Conservation (phyloP, 2,888 invertebrate genomes). For the Auanema sp. region DNA sequence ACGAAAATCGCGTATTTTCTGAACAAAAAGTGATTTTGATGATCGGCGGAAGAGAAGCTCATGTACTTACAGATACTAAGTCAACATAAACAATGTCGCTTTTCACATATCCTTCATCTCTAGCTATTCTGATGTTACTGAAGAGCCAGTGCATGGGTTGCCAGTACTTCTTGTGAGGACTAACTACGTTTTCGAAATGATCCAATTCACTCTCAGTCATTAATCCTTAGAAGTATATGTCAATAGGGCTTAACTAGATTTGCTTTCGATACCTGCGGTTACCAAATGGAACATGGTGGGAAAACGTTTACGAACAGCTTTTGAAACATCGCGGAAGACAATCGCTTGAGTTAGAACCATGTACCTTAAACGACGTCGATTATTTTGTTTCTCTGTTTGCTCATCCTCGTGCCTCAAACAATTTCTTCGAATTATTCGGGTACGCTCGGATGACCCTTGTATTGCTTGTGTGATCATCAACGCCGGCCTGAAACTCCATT, state of each 20-base stretch:
- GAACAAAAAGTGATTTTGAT: constrained; percentile 5
- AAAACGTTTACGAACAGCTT: constrained; percentile 57
- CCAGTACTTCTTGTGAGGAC: constrained; percentile 59
- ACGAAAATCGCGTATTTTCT: constrained; percentile 55
- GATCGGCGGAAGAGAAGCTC: constrained; percentile 19
- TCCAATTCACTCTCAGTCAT: constrained; percentile 57
- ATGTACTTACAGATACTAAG: constrained; percentile 41
- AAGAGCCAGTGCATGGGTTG: constrained; percentile 59
- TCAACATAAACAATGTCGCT: constrained; percentile 57
- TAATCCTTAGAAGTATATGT: constrained; percentile 29
- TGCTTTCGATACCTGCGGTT: constrained; percentile 38
- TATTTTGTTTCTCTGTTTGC: not conserved
- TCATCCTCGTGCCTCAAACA: constrained; percentile 18
- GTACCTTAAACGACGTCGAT: constrained; percentile 32
- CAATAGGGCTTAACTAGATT: not conserved
- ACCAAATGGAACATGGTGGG: constrained; percentile 60
- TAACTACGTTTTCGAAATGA: constrained; percentile 53
- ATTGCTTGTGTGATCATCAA: constrained; percentile 52
- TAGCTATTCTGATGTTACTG: constrained; percentile 28
- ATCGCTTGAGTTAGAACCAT: constrained; percentile 53
- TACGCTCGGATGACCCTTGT: constrained; percentile 43
- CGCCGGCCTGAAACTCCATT: constrained; percentile 42
- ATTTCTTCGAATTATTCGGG: constrained; percentile 51
- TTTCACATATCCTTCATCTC: constrained; percentile 43
- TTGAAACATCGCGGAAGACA: constrained; percentile 51